Evolutionary conservation across 2,113 vertebrate species (phyloP), one percentile per base, ranked within the genome.

Genomic region (Psilopsiagon aymara): DNA sequence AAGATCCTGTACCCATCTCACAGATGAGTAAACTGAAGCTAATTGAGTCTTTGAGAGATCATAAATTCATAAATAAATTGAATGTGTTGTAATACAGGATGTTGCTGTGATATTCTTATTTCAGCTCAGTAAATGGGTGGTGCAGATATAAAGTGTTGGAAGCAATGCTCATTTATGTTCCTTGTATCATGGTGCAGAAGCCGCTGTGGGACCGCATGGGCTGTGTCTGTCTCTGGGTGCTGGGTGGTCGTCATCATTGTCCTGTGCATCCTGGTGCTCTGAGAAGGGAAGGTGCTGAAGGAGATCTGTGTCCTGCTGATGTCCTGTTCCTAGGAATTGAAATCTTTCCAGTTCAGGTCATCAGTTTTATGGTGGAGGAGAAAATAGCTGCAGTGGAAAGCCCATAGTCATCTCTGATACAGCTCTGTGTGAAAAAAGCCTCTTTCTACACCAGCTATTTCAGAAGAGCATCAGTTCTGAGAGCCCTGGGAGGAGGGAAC

Each of bases 21-120:
- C 66, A 92, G 95, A 73, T 60, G 66, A 91, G 83, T 78, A 93
- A 96, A 96, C 75, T 55, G 87, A 53, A 91, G 83, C 95, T 91
- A 93, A 94, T 94, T 93, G 77, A 88, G 88, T 86, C 84, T 75
- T 75, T 51, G 84, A 82, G 90, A 60, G 66, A 69, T 91, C 90
- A 66, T 91, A 88, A 94, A 88, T 82, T 91, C 90, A 79, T 91
- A 88, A 96, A 86, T 86, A 91, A 86, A 74, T 49, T 21, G 66
- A 28, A 70, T 5, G 80, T 62, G 80, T 82, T 84, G 83, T 94
- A 78, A 70, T 68, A 55, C 83, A 74, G 83, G 70, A 64, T 78
- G 87, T 68, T 80, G 74, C 49, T 49, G 88, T 55, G 76, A 78
- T 37, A 18, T 19, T 31, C 64, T 85, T 28, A 19, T 31, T 55